phyloP scores from a whole-genome alignment of 2,888 invertebrate genomes.

The Rotaria socialis region DNA sequence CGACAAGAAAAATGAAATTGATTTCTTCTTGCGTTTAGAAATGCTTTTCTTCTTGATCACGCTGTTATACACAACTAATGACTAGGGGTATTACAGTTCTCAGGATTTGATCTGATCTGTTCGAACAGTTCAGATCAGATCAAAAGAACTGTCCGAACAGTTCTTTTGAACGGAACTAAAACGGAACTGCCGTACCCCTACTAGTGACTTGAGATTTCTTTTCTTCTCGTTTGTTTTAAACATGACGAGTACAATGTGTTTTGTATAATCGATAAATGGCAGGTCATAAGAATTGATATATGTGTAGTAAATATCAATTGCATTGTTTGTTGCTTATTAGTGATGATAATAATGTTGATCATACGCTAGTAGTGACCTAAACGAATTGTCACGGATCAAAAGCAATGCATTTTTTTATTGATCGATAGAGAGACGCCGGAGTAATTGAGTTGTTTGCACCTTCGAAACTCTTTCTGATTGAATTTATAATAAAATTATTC shows the following conservation, averaged over 20 bases:
- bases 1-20: neutral
- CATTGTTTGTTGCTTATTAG: neutral
- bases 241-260: neutral
- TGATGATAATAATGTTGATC: neutral
- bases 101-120: no score
- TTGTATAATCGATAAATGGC: neutral
- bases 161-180: no score
- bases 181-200: no score
- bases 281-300: neutral
- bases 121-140: no score
- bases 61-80: no score
- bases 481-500: neutral
- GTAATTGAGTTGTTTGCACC: neutral
- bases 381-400: neutral
- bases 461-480: neutral
- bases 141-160: no score
- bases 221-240: neutral
- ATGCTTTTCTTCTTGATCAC: neutral
- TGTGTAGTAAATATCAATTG: neutral
- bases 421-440: neutral
- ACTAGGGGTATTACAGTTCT: neutral
- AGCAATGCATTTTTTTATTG: neutral
- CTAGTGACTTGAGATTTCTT: neutral
- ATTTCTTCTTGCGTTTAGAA: constrained; percentile 11
- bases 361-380: neutral